These are phyloP conservation scores for Cryptus armator DNA, from an alignment of 2,888 invertebrate genomes.

Conservation along the genomic window DNA sequence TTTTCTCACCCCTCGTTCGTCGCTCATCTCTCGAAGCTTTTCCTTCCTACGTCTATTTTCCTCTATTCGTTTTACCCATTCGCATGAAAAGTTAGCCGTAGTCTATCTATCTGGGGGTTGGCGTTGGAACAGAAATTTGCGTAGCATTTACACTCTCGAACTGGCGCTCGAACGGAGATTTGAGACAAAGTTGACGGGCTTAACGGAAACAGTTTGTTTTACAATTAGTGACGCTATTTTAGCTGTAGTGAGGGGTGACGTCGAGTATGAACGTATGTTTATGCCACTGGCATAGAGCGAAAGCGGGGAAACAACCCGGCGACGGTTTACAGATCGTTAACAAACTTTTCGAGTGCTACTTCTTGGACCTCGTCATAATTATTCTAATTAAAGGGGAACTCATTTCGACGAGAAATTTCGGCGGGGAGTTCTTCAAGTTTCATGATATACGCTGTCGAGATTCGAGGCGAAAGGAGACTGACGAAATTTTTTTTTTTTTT, in stretches of 20 bases:
- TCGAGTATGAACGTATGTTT: constrained; percentile 26
- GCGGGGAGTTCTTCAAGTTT: constrained; percentile 32
- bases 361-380: constrained; percentile 51
- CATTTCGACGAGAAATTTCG: constrained; percentile 29
- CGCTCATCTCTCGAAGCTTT: not conserved
- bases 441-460: constrained; percentile 24
- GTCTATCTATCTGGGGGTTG: not conserved
- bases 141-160: constrained; percentile 16
- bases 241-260: constrained; percentile 7
- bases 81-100: constrained; percentile 13
- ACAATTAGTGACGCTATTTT: constrained; percentile 62
- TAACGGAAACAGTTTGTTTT: constrained; percentile 55
- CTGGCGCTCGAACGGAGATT: constrained; percentile 17
- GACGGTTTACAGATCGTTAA: constrained; percentile 69
- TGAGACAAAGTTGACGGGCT: constrained; percentile 52
- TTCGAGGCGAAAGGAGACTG: not conserved
- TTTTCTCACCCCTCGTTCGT: constrained; percentile 31
- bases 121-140: constrained; percentile 29
- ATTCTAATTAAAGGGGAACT: constrained; percentile 56
- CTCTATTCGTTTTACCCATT: constrained; percentile 6
- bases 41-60: not conserved
- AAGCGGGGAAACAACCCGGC: constrained; percentile 7
- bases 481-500: not conserved
- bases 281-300: not conserved
- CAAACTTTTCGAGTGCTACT: constrained; percentile 47